Base-by-base conservation (phyloP, 2,888 invertebrate species). In the Sepioteuthis lessoniana region DNA sequence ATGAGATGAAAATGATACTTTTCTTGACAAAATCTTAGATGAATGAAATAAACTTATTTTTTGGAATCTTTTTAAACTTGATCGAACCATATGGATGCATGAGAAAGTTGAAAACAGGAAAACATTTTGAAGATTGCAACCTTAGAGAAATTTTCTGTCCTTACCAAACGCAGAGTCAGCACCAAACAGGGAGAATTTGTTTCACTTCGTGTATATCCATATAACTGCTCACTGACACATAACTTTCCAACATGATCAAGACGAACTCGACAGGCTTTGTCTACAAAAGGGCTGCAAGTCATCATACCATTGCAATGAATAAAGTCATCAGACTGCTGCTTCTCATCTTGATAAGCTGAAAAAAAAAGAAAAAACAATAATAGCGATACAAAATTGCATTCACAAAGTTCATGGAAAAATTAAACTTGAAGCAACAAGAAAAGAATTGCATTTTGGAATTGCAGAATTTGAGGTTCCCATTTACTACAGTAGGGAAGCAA, bases 121-220 rank as follows among this genome's bases (percentile, higher is more conserved):
- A 50, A 50, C 21, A 16, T 19, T 50, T 50, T 19, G 16, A 47
- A 47, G 46, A 16, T 47, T n/a, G n/a, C n/a, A n/a, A n/a, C n/a
- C n/a, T 76, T n/a, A 35, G n/a, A 76, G n/a, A 76, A 4, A 35
- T 35, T 76, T 76, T 2, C 2, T 76, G 16, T 92, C 46, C 92
- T 92, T 92, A 92, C 92, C 92, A 92, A 42, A 19, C 92, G 92
- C n/a, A 92, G 38, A 31, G 92, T 92, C 21, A 92, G 92, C 2
- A 92, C 92, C 5, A 92, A 47, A 92, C 92, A 92, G 0, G 92
- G 92, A 42, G 92, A n/a, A 4, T 92, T 8, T n/a, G 42, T 7
- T n/a, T 92, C 28, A 21, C 46, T 92, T 46, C 46, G 92, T n/a
- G 42, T 92, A n/a, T 92, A 92, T 47, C 92, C 92, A 92, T 47